Percentiles rank a stretch among this genome's conserved stretches.
phyloP scores from a whole-genome alignment of 2,797 vertebrate species.

The Falco rusticolus region DNA sequence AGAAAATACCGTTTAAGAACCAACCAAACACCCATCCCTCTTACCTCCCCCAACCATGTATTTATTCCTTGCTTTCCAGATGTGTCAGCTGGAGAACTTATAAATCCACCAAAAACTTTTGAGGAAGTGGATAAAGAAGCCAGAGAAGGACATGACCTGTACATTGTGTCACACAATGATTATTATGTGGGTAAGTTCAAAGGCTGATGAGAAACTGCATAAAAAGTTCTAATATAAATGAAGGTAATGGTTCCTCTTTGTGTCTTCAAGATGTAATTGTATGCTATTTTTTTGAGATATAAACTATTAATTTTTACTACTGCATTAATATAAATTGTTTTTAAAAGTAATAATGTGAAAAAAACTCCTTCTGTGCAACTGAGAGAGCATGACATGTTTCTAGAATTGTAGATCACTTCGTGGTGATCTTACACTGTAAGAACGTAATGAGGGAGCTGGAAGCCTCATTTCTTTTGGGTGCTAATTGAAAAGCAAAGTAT shows the following conservation, averaged over 20 bases:
- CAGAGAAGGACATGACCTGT: slow-evolving; percentile 78
- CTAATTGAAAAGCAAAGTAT: background rate
- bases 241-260: background rate
- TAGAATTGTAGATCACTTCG: background rate
- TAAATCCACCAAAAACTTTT: slow-evolving; percentile 84
- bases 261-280: background rate
- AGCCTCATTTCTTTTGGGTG: background rate
- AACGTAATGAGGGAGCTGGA: background rate
- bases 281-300: background rate
- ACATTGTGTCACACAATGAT: slow-evolving; percentile 82
- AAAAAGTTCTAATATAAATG: background rate
- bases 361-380: background rate
- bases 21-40: accelerated
- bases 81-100: slow-evolving; percentile 68
- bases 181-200: slow-evolving; percentile 76
- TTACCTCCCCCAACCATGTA: background rate
- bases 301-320: background rate
- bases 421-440: background rate
- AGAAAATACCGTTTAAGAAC: background rate
- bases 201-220: background rate
- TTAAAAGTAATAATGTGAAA: background rate
- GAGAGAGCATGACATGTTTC: background rate
- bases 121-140: slow-evolving; percentile 81
- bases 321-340: background rate
- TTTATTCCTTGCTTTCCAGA: slow-evolving; percentile 58